These are phyloP conservation scores for Protonemura montana DNA, from an alignment of 2,888 invertebrate genomes.

Conservation along the genomic window DNA sequence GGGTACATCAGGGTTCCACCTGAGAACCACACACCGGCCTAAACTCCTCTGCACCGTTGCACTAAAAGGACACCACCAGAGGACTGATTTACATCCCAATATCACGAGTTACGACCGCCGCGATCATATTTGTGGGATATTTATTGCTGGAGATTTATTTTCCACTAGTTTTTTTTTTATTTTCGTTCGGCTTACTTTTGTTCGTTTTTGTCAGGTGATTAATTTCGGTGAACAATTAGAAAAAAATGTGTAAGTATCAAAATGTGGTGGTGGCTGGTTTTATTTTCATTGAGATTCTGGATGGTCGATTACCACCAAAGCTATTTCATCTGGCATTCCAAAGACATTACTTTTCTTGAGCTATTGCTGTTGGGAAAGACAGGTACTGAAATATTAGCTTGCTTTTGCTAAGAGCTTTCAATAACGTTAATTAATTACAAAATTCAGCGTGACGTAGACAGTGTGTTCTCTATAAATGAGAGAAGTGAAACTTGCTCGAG, in stretches of 20 bases:
- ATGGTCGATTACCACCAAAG: not conserved
- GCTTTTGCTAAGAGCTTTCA: not conserved
- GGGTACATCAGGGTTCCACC: slow-evolving; percentile 1
- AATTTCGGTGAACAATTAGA: slow-evolving; percentile 14
- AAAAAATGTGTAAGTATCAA: not conserved
- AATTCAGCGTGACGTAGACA: not conserved
- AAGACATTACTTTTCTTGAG: not conserved
- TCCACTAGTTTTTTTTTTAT: not conserved
- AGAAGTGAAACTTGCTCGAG: not conserved
- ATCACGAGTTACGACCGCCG: not conserved
- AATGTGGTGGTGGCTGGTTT: not conserved
- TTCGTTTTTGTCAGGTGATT: slow-evolving; percentile 23
- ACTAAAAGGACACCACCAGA: not conserved
- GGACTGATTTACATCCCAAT: slow-evolving; percentile 28
- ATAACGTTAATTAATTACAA: no score
- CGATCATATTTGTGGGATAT: slow-evolving; percentile 17
- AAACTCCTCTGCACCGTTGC: not conserved
- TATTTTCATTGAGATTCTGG: slow-evolving; percentile 28
- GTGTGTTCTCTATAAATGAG: not conserved
- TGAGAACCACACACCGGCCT: not conserved
- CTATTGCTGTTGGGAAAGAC: not conserved
- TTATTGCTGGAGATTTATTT: slow-evolving; percentile 15
- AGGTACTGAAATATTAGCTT: not conserved
- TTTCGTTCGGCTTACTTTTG: slow-evolving; percentile 7
- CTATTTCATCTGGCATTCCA: not conserved